Conservation (phyloP, 2,888 invertebrate species). For the Baccha elongata region DNA sequence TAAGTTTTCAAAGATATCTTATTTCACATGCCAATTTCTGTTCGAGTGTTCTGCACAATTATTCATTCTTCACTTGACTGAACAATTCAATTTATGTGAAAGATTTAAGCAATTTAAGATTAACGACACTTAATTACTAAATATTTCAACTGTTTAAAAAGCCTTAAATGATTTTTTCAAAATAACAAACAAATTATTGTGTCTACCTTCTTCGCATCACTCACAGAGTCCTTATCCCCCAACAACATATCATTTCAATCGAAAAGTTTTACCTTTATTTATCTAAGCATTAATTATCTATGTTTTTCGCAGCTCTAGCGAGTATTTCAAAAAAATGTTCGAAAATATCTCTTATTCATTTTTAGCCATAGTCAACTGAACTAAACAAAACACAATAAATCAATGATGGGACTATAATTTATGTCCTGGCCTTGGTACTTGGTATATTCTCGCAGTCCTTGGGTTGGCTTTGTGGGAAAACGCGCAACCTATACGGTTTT, state of each 20-base stretch:
- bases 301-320: constrained; percentile 48
- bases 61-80: too few relatives aligned
- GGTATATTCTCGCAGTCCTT: constrained; percentile 7
- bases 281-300: constrained; percentile 59
- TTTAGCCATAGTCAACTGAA: constrained; percentile 44
- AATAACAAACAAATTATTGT: too few relatives aligned
- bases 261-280: constrained; percentile 50
- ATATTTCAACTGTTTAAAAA: too few relatives aligned
- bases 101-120: too few relatives aligned
- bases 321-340: constrained; percentile 55
- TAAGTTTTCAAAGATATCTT: too few relatives aligned
- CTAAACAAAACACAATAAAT: constrained; percentile 57
- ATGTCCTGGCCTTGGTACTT: constrained; percentile 27
- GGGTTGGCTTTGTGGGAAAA: constrained; percentile 23
- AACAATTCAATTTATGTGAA: too few relatives aligned
- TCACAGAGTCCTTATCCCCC: not conserved
- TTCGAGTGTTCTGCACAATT: too few relatives aligned
- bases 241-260: constrained; percentile 6
- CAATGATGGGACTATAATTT: constrained; percentile 59
- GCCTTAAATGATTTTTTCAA: too few relatives aligned
- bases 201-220: not conserved
- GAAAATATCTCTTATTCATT: constrained; percentile 60
- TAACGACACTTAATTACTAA: too few relatives aligned
- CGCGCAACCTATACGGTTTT: constrained; percentile 25
- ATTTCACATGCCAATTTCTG: too few relatives aligned